Evolutionary conservation across 1,140 invertebrate species (phyloP).

Genomic region (Papilio machaon): DNA sequence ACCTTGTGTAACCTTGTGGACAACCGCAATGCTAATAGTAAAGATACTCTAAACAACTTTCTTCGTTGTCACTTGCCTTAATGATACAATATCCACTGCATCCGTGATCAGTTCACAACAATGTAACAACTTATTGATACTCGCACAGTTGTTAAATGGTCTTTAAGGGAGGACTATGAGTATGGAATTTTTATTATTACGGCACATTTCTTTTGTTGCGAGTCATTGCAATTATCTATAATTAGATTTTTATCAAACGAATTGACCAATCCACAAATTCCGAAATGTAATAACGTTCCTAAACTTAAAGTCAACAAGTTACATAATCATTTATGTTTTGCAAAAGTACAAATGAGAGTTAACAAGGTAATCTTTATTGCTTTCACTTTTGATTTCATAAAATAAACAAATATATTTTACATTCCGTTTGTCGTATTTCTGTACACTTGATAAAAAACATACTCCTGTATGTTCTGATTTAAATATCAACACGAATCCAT

Average conservation of each 20-base stretch:
- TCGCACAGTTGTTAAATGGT: background rate
- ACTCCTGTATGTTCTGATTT: background rate
- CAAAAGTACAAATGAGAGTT: slow-evolving; percentile 29
- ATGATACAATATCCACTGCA: background rate
- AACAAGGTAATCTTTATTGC: slow-evolving; percentile 31
- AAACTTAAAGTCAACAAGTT: slow-evolving; percentile 22
- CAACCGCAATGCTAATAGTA: slow-evolving; percentile 20
- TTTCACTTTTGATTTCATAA: slow-evolving; percentile 33
- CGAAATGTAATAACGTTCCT: slow-evolving; percentile 9
- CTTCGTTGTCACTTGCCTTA: slow-evolving; percentile 18
- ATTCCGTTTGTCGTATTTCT: background rate
- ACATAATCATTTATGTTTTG: slow-evolving; percentile 9
- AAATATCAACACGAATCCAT: too few relatives aligned
- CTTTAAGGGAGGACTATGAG: too few relatives aligned
- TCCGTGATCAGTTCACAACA: background rate
- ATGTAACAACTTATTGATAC: background rate
- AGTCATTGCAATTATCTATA: background rate
- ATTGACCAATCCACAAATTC: background rate
- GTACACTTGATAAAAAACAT: background rate
- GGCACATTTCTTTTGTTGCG: background rate
- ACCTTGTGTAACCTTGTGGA: slow-evolving; percentile 9
- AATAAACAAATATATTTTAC: slow-evolving; percentile 6
- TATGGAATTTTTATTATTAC: too few relatives aligned
- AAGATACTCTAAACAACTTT: slow-evolving; percentile 31
- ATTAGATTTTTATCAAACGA: background rate